Percentiles rank a stretch among this genome's conserved stretches.
phyloP scores from a whole-genome alignment of 2,113 vertebrate species.

The Microcebus lehilahytsara region DNA sequence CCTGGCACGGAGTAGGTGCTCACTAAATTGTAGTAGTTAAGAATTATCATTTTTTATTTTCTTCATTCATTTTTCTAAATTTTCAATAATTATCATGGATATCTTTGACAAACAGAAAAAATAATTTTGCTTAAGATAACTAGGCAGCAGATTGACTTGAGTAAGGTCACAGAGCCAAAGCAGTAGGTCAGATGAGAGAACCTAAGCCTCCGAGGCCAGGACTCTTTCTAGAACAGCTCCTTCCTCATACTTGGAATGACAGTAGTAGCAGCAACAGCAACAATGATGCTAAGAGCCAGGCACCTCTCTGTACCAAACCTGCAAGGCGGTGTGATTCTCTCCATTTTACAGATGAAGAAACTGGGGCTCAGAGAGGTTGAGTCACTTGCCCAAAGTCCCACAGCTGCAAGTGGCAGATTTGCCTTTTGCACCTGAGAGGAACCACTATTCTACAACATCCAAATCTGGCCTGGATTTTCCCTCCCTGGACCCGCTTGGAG shows the following conservation, averaged over 20 bases:
- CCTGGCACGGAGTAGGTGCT: neutral
- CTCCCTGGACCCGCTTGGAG: neutral
- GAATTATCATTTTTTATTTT: neutral
- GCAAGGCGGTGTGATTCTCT: neutral
- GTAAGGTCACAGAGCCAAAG: neutral
- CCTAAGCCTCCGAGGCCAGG: neutral
- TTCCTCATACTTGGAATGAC: neutral
- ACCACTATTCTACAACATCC: neutral
- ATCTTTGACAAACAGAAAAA: neutral
- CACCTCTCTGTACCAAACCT: too few species aligned
- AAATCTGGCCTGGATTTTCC: neutral
- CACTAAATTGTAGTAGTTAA: neutral
- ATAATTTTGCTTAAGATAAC: neutral
- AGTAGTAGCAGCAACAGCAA: neutral
- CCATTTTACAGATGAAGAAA: neutral
- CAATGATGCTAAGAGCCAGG: neutral
- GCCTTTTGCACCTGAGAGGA: neutral
- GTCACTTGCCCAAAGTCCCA: neutral
- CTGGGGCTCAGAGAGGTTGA: neutral
- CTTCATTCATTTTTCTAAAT: neutral
- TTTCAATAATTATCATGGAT: neutral
- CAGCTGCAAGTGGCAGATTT: neutral
- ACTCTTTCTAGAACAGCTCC: neutral
- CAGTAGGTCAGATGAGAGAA: neutral
- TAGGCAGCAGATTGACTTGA: neutral